Base-by-base conservation (phyloP, 2,888 invertebrate species). In the Conchocele bisecta region DNA sequence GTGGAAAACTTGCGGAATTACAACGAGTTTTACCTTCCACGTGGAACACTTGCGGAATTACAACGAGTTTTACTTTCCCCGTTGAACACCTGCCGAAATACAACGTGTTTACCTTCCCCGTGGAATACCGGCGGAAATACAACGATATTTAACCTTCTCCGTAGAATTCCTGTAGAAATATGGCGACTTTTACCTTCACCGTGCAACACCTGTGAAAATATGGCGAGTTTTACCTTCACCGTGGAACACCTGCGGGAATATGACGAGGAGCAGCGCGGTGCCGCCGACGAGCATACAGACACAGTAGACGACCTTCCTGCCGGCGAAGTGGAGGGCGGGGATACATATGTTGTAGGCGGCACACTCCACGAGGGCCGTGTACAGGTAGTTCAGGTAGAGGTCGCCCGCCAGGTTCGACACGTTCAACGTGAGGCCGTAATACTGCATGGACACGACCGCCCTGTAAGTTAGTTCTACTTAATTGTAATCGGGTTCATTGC, bases 381-480 rank as follows among this genome's bases (percentile, higher is more conserved):
- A 53, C 7, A 80, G 74, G 60, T 84, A 88, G 74, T 88, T 88
- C 7, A 88, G 61, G 70, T 86, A 86, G 11, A 86, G 58, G 53
- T 84, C 74, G 11, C 88, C 88, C 26, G 76, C 81, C 1, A 88
- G 76, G 58, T 83, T 83, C 1, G 84, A 83, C 0, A 81, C 81
- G 66, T 87, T 86, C 20, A 87, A 69, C 2, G 82, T 75, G 20
- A 87, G 69, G 2, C 86, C 88, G 41, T 85, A 86, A 61, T 86
- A 88, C 13, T 79, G 82, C 79, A 87, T 78, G 22, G 84, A 82
- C 9, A 81, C 83, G 0, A 86, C 84, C 57, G 82, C 64, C 88
- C 87, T 87, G 57, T 1, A 64, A n/a, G n/a, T n/a, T n/a, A n/a
- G n/a, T n/a, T n/a, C n/a, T n/a, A n/a, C n/a, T n/a, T n/a, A n/a